Evolutionary conservation across 2,113 vertebrate species (phyloP).

Genomic region (Panthera uncia): DNA sequence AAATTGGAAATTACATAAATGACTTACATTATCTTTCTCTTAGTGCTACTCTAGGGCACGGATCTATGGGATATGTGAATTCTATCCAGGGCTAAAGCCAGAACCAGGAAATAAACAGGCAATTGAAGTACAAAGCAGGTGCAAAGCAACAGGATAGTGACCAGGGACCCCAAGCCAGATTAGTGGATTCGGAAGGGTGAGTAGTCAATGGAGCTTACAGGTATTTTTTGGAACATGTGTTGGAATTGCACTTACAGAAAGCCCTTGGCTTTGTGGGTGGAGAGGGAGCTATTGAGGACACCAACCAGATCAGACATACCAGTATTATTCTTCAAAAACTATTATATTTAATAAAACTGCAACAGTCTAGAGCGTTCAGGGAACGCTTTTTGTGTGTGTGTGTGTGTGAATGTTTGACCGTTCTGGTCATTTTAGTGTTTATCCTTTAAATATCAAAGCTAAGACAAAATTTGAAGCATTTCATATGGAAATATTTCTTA

Average conservation of each 20-base stretch:
- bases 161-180: neutral
- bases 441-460: slow-evolving; percentile 41
- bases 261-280: slow-evolving; percentile 40
- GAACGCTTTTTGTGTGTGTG: neutral
- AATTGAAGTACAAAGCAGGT: neutral
- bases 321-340: slow-evolving; percentile 61
- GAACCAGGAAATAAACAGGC: neutral
- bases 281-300: slow-evolving; percentile 53
- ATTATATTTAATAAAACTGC: slow-evolving; percentile 64
- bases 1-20: slow-evolving; percentile 3
- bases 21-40: slow-evolving; percentile 28
- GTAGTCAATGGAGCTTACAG: slow-evolving; percentile 34
- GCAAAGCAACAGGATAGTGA: neutral
- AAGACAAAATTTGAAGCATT: slow-evolving; percentile 34
- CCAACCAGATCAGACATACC: slow-evolving; percentile 23
- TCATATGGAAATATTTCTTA: neutral
- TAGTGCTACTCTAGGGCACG: neutral
- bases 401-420: neutral
- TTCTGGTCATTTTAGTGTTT: slow-evolving; percentile 39
- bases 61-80: slow-evolving; percentile 4
- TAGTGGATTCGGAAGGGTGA: neutral
- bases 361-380: neutral
- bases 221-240: slow-evolving; percentile 42
- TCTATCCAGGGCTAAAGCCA: neutral
- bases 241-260: slow-evolving; percentile 43